A percentile compares a stretch with the other conserved stretches of the same genome.
Evolutionary conservation across 1,140 invertebrate species (phyloP).

Genomic region (Papilio helenus): DNA sequence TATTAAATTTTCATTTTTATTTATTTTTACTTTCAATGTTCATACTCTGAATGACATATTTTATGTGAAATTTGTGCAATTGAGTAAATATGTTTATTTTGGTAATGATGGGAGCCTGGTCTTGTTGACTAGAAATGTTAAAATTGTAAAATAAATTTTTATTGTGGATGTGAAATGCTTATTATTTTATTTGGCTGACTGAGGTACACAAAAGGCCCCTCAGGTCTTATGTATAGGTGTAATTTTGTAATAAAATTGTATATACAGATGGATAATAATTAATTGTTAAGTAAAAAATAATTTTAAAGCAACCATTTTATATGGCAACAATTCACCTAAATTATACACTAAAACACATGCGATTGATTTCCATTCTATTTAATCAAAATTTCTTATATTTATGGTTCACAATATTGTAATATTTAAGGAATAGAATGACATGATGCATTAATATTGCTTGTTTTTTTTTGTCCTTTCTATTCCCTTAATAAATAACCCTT

Average conservation of each 20-base stretch:
- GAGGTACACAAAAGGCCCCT: slow-evolving; percentile 31
- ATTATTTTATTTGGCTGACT: slow-evolving; percentile 42
- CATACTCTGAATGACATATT: not conserved
- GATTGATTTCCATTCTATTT: slow-evolving; percentile 58
- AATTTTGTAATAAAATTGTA: slow-evolving; percentile 77
- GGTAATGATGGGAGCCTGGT: slow-evolving; percentile 44
- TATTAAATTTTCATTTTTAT: slow-evolving; percentile 2
- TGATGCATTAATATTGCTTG: slow-evolving; percentile 49
- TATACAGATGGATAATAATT: slow-evolving; percentile 69
- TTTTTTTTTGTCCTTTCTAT: slow-evolving; percentile 42
- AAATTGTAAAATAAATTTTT: slow-evolving; percentile 53
- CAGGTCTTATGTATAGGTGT: slow-evolving; percentile 55
- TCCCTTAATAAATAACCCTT: slow-evolving; percentile 36
- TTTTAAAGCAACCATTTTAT: slow-evolving; percentile 56
- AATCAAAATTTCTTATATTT: slow-evolving; percentile 60
- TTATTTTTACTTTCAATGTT: not conserved
- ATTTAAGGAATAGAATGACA: slow-evolving; percentile 70
- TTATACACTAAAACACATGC: slow-evolving; percentile 53
- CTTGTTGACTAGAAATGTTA: slow-evolving; percentile 39
- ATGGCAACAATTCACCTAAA: slow-evolving; percentile 56
- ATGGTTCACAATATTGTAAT: slow-evolving; percentile 62
- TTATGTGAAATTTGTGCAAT: not conserved
- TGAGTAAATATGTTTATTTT: not conserved
- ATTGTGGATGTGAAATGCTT: slow-evolving; percentile 59
- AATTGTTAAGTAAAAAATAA: slow-evolving; percentile 55